Base-by-base conservation (phyloP, 2,113 vertebrate genomes). In the Paralichthys olivaceus region DNA sequence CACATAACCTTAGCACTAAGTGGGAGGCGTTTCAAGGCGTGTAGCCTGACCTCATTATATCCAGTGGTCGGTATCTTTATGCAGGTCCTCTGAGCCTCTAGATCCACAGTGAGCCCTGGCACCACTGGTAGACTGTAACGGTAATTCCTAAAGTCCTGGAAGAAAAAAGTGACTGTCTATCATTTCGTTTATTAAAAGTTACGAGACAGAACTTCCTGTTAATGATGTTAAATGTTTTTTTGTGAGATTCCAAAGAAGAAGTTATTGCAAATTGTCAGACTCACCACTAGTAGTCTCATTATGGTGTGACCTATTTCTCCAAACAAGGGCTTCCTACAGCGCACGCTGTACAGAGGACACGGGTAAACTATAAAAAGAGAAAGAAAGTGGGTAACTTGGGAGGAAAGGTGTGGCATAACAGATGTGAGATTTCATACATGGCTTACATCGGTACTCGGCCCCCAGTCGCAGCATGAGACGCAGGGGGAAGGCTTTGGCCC, bases 131-230 rank as follows among this genome's bases (percentile, higher is more conserved):
- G 93, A 14, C 96, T 97, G 92, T 99, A 99, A 61, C 98, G 97
- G 92, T 98, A 99, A 91, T 99, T 99, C 87, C 98, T 96, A 84
- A 99, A 99, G 87, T 99, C 98, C 98, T 99, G 60, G 45, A 51
- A 69, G 12, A 28, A 68, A 54, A 12, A 61, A 0, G 17, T 15
- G 9, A 19, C 6, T 26, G 9, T 54, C 22, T 49, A 6, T 8
- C 20, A 22, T 8, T 37, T 43, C 49, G 8, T 69, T 53, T 65
- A 20, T 5, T 59, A 23, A 26, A 69, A 14, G 9, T 17, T 9
- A 34, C 3, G 3, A 56, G 47, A 75, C 26, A n/a, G 49, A 34
- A 69, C 28, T 28, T 76, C 54, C 29, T 19, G 1, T 17, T 28
- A 15, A 40, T 43, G 37, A 34, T 23, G 25, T 12, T 32, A 67